These are phyloP conservation scores for Caenorhabditis becei DNA, from an alignment of 2,888 invertebrate genomes.

Conservation along the genomic window DNA sequence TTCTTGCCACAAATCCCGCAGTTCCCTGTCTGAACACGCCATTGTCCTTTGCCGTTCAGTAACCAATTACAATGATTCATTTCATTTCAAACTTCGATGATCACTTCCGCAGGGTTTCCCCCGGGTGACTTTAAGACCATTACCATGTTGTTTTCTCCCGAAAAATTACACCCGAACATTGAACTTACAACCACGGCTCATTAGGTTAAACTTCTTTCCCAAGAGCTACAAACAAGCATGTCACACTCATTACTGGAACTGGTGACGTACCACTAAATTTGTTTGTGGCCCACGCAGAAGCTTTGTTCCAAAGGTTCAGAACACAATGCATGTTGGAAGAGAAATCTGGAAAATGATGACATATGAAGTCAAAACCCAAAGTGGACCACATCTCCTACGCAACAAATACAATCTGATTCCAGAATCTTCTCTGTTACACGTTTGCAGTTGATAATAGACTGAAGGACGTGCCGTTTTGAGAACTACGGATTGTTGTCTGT, in stretches of 20 bases:
- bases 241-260: constrained; percentile 27
- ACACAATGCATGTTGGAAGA: constrained; percentile 25
- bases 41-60: too few species aligned
- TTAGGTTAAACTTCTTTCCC: constrained; percentile 42
- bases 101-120: neutral
- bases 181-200: constrained; percentile 53
- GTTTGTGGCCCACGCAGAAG: constrained; percentile 45
- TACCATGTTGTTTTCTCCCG: neutral
- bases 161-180: constrained; percentile 18
- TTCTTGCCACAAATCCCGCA: too few species aligned
- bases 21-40: too few species aligned
- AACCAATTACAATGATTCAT: neutral
- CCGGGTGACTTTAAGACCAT: constrained; percentile 11
- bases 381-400: too few species aligned
- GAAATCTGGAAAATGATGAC: too few species aligned
- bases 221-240: constrained; percentile 46
- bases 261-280: constrained; percentile 44
- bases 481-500: neutral
- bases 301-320: constrained; percentile 17
- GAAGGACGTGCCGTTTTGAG: too few species aligned
- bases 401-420: neutral
- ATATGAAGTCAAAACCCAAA: too few species aligned
- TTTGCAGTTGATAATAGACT: neutral
- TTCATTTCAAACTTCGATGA: neutral
- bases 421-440: neutral